Evolutionary conservation across 2,888 invertebrate genomes (phyloP).

Genomic region (Acanthosepion pharaonis): DNA sequence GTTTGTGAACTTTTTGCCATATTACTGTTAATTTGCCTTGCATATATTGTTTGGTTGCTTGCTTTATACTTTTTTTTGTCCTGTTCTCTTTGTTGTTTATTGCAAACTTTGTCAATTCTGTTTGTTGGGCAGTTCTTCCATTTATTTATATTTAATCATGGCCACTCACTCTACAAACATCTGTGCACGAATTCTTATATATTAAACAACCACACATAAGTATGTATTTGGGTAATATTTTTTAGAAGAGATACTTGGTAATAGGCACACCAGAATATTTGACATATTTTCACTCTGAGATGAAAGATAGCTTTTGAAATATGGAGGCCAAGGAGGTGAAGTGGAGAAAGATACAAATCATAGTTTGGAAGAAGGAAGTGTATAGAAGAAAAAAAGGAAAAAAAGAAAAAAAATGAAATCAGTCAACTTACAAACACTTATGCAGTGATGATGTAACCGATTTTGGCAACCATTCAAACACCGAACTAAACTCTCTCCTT

Average conservation of each 20-base stretch:
- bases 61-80: too few species aligned
- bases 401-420: neutral
- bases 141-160: too few species aligned
- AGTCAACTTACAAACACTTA: constrained; percentile 72
- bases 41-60: too few species aligned
- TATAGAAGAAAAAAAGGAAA: neutral
- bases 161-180: too few species aligned
- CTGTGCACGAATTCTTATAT: too few species aligned
- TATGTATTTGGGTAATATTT: too few species aligned
- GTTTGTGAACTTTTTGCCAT: too few species aligned
- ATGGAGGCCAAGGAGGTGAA: neutral
- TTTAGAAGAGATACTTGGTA: neutral
- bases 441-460: constrained; percentile 76
- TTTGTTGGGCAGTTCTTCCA: too few species aligned
- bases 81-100: too few species aligned
- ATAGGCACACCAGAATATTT: neutral
- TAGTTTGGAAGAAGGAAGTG: neutral
- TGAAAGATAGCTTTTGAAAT: neutral
- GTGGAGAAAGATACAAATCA: neutral
- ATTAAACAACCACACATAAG: too few species aligned
- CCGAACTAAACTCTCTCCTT: constrained; percentile 75
- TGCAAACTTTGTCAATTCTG: too few species aligned
- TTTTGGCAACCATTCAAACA: constrained; percentile 75
- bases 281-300: neutral
- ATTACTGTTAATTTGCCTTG: too few species aligned